Evolutionary conservation across 2,113 vertebrate species (phyloP), one percentile per base, ranked within the genome.

Genomic region (Typhlomys cinereus): DNA sequence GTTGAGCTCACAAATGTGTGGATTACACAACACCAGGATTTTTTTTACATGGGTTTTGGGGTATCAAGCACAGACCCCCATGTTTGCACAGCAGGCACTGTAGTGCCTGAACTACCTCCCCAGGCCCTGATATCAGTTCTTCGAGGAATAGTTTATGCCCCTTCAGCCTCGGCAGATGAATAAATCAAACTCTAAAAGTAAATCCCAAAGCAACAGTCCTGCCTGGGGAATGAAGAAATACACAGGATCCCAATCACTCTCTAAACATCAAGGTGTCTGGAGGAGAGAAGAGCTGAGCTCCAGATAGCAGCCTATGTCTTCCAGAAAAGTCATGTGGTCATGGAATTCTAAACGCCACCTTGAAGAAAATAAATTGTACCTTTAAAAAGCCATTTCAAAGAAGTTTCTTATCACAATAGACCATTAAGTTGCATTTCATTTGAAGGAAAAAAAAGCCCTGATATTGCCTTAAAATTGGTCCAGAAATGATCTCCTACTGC

Each of bases 281-380:
- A 31, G 46, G 2, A 29, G 39, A 14, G 89, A 52, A 90, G 46
- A 59, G 39, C 20, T 48, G 5, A 44, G 59, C 71, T 90, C 73
- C 82, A 82, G 76, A 94, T 62, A 84, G 78, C 54, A 78, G 39
- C 50, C 93, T 36, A 62, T 18, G 71, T 91, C 71, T 94, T 74
- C 83, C 85, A 95, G 90, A 93, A 93, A 90, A 87, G 34, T 84
- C 39, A 61, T 66, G 36, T 75, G 93, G 82, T 36, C 89, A 62
- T 62, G 41, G 57, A 48, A 96, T 52, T 90, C 79, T 96, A 97
- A 96, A 95, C 71, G 86, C 91, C 97, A 94, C 48, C 81, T 94
- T 92, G 81, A 82, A 94, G 93, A 54, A 91, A 64, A 82, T 62
- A 82, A 66, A 74, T 21, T 21, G 34, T 34, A 4, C 69, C 75